A percentile compares a stretch with the other conserved stretches of the same genome.
Evolutionary conservation across 2,888 invertebrate genomes (phyloP).

Genomic region (Volucella zonaria): DNA sequence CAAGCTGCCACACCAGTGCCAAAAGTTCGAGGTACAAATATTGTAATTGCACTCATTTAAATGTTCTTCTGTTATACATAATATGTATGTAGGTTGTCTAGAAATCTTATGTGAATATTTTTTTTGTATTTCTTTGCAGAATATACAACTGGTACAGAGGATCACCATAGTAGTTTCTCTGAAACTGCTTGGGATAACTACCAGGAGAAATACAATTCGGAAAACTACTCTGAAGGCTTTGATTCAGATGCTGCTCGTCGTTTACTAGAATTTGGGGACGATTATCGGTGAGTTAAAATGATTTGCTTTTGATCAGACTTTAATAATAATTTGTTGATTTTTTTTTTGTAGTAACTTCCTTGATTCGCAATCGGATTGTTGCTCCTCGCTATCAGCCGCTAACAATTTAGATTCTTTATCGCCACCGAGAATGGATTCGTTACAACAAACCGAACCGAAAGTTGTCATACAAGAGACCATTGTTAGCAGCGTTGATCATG

Average conservation of each 20-base stretch:
- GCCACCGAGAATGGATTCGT: conserved; percentile 83
- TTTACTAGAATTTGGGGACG: conserved; percentile 93
- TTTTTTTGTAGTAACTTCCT: conserved; percentile 85
- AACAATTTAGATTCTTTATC: conserved; percentile 83
- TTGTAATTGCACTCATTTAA: conserved; percentile 57
- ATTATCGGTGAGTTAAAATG: conserved; percentile 86
- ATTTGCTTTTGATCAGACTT: background rate
- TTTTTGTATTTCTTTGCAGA: conserved; percentile 79
- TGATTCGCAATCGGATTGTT: conserved; percentile 94
- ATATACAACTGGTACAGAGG: conserved; percentile 87
- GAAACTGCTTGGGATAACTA: conserved; percentile 98
- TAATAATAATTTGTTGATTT: background rate
- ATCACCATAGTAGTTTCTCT: conserved; percentile 90
- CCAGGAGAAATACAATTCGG: conserved; percentile 96
- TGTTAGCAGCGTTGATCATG: conserved; percentile 81
- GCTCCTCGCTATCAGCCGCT: conserved; percentile 90
- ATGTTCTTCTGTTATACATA: conserved; percentile 39
- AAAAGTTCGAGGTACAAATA: conserved; percentile 79
- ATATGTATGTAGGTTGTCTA: background rate
- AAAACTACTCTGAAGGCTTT: conserved; percentile 93
- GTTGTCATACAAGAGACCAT: conserved; percentile 81
- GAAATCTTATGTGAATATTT: background rate
- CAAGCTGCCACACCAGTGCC: conserved; percentile 82
- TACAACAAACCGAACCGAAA: conserved; percentile 80
- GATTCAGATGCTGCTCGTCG: conserved; percentile 93